Evolutionary conservation across 2,797 vertebrate genomes (phyloP).

Genomic region (Sebastes iracundus): DNA sequence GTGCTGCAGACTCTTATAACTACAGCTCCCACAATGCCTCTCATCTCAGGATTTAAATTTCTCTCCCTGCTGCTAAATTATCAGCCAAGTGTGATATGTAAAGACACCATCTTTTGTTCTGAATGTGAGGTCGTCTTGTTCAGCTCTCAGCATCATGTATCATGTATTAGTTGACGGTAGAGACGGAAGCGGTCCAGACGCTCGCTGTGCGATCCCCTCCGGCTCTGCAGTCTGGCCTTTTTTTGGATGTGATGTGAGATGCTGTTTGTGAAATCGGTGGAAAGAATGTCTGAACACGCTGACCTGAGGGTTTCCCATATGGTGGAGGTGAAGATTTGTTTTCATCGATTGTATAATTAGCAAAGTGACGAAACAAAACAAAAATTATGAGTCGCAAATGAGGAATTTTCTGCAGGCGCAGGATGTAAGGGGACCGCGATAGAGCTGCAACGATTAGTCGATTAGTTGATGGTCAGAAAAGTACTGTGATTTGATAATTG

Average conservation of each 20-base stretch:
- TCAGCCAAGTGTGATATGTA: too few relatives aligned
- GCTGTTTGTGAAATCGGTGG: slow-evolving; percentile 3
- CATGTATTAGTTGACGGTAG: too few relatives aligned
- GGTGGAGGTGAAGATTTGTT: background rate
- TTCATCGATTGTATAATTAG: background rate
- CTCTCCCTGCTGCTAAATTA: background rate
- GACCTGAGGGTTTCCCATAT: background rate
- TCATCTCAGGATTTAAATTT: background rate
- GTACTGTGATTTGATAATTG: too few relatives aligned
- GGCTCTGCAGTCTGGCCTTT: slow-evolving; percentile 15
- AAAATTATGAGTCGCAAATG: background rate
- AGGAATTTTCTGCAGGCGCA: background rate
- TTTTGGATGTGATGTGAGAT: slow-evolving; percentile 5
- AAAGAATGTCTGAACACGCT: background rate
- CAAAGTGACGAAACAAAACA: background rate
- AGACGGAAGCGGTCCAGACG: background rate
- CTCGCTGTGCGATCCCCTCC: background rate
- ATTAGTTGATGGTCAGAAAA: too few relatives aligned
- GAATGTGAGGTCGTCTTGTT: background rate
- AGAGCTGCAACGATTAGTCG: too few relatives aligned
- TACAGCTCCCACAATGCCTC: background rate
- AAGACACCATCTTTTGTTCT: too few relatives aligned
- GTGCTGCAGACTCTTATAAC: background rate
- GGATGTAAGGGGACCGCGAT: too few relatives aligned
- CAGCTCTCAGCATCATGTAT: background rate